Conservation (phyloP, 2,888 invertebrate species). For the Griposia aprilina region DNA sequence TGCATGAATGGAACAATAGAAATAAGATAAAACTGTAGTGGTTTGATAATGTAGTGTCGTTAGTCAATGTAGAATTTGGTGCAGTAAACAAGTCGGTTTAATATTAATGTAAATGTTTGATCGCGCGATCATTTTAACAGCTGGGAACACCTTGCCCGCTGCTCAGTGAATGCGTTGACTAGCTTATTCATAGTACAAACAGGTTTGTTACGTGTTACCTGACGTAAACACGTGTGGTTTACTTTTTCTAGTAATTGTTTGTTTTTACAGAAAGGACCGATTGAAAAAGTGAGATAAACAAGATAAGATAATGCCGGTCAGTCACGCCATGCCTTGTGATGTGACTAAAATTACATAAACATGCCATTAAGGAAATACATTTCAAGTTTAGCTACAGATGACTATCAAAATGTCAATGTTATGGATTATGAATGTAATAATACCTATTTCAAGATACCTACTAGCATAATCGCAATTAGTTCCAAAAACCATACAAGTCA, state of each 20-base stretch:
- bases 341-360: conserved; percentile 33
- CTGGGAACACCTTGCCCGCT: conserved; percentile 69
- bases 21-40: conserved; percentile 19
- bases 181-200: conserved; percentile 78
- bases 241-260: conserved; percentile 65
- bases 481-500: neutral
- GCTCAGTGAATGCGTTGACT: conserved; percentile 69
- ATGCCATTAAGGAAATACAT: conserved; percentile 22
- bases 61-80: conserved; percentile 22
- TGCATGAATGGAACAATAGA: conserved; percentile 30
- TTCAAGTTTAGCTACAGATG: conserved; percentile 22
- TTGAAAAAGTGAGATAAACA: conserved; percentile 62
- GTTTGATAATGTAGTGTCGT: conserved; percentile 1
- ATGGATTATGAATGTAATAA: conserved; percentile 12
- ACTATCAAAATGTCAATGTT: conserved; percentile 16
- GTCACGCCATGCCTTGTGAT: conserved; percentile 64
- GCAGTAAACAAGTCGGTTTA: conserved; percentile 67
- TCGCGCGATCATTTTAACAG: conserved; percentile 72
- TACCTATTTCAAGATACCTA: neutral
- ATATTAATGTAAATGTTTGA: conserved; percentile 59
- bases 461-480: neutral
- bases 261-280: conserved; percentile 57
- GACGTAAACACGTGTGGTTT: conserved; percentile 68
- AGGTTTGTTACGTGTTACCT: conserved; percentile 77
- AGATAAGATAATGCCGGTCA: conserved; percentile 65